These are phyloP conservation scores for Phaethon lepturus DNA, from an alignment of 2,113 vertebrate genomes.

Conservation along the genomic window DNA sequence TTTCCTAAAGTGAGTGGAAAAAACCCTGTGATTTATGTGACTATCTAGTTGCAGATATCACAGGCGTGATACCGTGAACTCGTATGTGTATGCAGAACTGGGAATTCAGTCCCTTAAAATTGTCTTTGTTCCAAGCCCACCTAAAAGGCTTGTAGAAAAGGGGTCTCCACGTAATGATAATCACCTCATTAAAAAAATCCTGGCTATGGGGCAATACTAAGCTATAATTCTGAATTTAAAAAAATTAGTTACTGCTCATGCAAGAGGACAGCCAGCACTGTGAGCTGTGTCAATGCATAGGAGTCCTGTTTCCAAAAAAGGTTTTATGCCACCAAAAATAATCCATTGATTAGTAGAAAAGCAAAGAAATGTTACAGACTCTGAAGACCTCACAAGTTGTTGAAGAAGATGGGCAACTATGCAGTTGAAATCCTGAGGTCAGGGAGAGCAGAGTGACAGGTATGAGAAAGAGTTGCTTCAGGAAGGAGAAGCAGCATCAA, in stretches of 20 bases:
- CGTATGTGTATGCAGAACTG: background rate
- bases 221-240: background rate
- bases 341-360: background rate
- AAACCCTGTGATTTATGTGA: fast-evolving
- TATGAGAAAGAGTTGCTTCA: background rate
- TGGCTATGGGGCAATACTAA: background rate
- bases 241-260: background rate
- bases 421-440: background rate
- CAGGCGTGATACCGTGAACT: background rate
- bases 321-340: background rate
- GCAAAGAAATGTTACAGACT: background rate
- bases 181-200: background rate
- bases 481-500: background rate
- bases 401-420: background rate
- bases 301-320: background rate
- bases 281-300: background rate
- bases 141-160: background rate
- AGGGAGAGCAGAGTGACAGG: background rate
- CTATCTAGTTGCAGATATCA: background rate
- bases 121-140: background rate
- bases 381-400: background rate
- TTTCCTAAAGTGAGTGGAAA: background rate
- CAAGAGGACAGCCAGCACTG: background rate
- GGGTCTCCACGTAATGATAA: background rate
- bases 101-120: background rate